Evolutionary conservation across 92 coral and sea anemone genomes (phyloP).

Genomic region (Anthopleura xanthogrammica): DNA sequence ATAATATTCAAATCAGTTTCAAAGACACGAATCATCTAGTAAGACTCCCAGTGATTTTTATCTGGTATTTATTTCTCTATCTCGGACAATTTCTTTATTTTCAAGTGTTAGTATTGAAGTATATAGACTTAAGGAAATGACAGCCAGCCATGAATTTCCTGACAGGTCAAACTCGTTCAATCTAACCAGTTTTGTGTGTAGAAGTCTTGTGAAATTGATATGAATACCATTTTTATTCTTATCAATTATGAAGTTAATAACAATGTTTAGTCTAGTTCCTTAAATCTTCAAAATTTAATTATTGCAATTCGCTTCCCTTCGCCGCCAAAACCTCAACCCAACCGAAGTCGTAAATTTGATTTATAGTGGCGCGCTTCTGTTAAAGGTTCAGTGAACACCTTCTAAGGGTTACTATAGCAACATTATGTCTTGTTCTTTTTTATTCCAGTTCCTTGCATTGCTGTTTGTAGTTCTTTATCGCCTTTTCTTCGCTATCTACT

Average conservation of each 20-base stretch:
- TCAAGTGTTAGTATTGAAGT: neutral
- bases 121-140: neutral
- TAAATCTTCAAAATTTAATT: neutral
- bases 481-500: conserved; percentile 48
- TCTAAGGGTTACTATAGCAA: neutral
- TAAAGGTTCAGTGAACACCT: conserved; percentile 10
- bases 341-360: neutral
- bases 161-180: neutral
- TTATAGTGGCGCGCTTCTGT: neutral
- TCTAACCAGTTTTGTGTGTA: neutral
- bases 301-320: neutral
- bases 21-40: neutral
- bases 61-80: neutral
- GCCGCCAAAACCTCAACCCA: neutral
- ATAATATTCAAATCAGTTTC: neutral
- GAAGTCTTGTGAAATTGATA: neutral
- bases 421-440: neutral
- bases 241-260: neutral
- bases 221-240: neutral
- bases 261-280: neutral
- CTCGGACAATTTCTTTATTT: neutral
- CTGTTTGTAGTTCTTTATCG: conserved; percentile 52
- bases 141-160: neutral
- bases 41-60: neutral
- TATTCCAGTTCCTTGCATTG: conserved; percentile 57